phyloP scores from a whole-genome alignment of 2,113 vertebrate genomes.

The Rhinolophus sinicus region DNA sequence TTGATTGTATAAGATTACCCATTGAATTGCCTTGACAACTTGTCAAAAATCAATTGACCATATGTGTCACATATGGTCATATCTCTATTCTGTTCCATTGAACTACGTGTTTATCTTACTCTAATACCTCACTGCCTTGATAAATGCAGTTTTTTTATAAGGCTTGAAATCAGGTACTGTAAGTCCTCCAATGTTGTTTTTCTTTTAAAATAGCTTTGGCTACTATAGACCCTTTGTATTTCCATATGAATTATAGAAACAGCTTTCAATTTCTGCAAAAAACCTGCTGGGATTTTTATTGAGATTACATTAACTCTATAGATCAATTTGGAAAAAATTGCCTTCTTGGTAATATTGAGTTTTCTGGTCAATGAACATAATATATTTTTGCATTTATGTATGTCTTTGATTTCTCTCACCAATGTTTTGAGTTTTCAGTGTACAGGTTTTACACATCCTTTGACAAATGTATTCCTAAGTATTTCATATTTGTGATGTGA shows the following conservation, averaged over 20 bases:
- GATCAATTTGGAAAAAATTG: not conserved
- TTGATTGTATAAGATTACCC: not conserved
- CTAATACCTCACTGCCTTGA: not conserved
- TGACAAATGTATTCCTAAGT: not conserved
- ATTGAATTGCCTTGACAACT: not conserved
- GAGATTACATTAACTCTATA: not conserved
- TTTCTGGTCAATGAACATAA: not conserved
- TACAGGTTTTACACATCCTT: not conserved
- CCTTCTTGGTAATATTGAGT: not conserved
- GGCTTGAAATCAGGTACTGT: not conserved
- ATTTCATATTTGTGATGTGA: not conserved
- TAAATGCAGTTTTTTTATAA: not conserved
- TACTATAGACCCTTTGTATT: not conserved
- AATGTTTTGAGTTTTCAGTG: not conserved
- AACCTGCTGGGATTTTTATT: not conserved
- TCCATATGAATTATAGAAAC: not conserved
- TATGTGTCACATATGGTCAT: not conserved
- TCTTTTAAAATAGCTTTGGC: slow-evolving; percentile 16
- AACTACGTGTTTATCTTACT: not conserved
- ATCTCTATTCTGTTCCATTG: not conserved
- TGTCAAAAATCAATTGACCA: not conserved
- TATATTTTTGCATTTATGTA: not conserved
- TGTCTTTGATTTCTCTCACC: not conserved
- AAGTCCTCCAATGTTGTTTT: not conserved
- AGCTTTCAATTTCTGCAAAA: not conserved